Conservation (phyloP, 30 jellyfish, hydroid and myxozoan genomes). For the Aurelia sp. region DNA sequence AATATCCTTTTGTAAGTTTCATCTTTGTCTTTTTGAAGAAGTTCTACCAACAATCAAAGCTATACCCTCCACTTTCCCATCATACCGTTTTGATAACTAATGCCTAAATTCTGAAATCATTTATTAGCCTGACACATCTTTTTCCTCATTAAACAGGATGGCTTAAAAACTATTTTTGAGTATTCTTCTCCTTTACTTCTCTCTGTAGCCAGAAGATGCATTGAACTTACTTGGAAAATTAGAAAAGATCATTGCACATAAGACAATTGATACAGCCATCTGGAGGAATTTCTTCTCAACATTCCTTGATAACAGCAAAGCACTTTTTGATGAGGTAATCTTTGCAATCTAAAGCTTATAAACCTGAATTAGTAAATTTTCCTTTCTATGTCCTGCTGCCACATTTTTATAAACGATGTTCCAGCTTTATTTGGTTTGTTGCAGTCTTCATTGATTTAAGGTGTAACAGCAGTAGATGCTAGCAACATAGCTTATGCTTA, state of each 20-base stretch:
- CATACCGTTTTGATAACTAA: too few relatives aligned
- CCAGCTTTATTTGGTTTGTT: not conserved
- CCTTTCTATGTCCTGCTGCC: not conserved
- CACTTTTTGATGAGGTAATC: constrained; percentile 16
- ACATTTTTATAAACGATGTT: not conserved
- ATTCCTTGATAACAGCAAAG: not conserved
- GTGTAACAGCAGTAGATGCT: not conserved
- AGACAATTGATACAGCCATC: not conserved
- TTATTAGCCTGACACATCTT: not conserved
- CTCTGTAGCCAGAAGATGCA: constrained; percentile 26
- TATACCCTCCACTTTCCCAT: too few relatives aligned
- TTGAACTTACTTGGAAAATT: not conserved
- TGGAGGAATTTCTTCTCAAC: constrained; percentile 38
- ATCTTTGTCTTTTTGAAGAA: too few relatives aligned
- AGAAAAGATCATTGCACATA: constrained; percentile 1
- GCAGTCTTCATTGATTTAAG: not conserved
- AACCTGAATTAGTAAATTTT: not conserved
- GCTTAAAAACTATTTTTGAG: not conserved
- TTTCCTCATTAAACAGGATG: too few relatives aligned
- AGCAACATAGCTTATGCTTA: not conserved
- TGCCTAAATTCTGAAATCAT: too few relatives aligned
- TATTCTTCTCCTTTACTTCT: not conserved
- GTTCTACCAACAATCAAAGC: too few relatives aligned
- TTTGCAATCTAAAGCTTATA: too few relatives aligned
- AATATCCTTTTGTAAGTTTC: constrained; percentile 14